These are phyloP conservation scores for Tapera naevia DNA, from an alignment of 2,797 vertebrate species.

Conservation along the genomic window DNA sequence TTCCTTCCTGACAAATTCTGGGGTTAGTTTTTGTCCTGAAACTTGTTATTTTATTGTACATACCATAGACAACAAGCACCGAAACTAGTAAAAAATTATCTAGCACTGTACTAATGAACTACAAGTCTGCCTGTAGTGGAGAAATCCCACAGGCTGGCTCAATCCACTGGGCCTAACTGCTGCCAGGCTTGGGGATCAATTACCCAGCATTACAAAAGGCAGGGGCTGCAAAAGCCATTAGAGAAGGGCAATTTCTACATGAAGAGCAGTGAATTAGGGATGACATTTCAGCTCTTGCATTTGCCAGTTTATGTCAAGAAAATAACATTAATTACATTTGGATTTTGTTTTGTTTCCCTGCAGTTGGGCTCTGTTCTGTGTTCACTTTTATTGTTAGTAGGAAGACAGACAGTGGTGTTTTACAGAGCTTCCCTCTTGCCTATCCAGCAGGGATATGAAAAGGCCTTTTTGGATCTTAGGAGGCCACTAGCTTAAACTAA, in stretches of 20 bases:
- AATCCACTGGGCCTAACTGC: not conserved
- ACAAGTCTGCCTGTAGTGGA: not conserved
- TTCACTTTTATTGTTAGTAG: not conserved
- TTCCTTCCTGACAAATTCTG: not conserved
- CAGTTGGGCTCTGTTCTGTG: slow-evolving; percentile 57
- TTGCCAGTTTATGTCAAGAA: slow-evolving; percentile 58
- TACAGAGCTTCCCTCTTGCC: not conserved
- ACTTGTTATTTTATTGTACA: not conserved
- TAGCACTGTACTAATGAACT: not conserved
- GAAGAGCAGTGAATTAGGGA: slow-evolving; percentile 53
- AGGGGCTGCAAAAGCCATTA: slow-evolving; percentile 59
- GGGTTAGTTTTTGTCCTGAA: not conserved
- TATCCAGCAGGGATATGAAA: not conserved
- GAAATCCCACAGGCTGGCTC: slow-evolving; percentile 7
- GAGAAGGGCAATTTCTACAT: slow-evolving; percentile 45
- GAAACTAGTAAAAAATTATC: not conserved
- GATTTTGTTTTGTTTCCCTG: slow-evolving; percentile 60
- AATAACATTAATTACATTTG: slow-evolving; percentile 65
- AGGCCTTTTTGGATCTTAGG: not conserved
- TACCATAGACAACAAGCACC: not conserved
- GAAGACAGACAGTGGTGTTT: not conserved
- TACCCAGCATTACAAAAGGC: slow-evolving; percentile 50
- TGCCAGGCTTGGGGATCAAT: slow-evolving; percentile 50
- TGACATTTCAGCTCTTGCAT: slow-evolving; percentile 62
- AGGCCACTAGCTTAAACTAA: not conserved